Percentiles rank a stretch among this genome's conserved stretches.
These are phyloP conservation scores for Hesperia comma DNA, from an alignment of 2,888 invertebrate genomes.

Conservation along the genomic window DNA sequence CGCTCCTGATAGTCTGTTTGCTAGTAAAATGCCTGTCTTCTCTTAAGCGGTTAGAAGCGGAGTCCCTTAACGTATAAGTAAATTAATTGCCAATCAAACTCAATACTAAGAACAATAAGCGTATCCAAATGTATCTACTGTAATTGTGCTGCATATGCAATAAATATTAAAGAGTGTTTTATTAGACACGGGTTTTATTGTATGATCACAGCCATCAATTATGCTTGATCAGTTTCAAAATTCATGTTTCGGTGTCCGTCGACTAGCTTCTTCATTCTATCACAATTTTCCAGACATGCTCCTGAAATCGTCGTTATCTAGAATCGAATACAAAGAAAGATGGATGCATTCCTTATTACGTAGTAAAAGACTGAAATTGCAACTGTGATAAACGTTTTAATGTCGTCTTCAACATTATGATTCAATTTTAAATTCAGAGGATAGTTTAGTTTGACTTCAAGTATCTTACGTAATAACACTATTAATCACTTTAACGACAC, in stretches of 20 bases:
- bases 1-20: conserved; percentile 47
- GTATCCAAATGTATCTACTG: neutral
- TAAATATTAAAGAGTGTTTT: no score
- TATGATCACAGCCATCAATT: no score
- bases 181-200: no score
- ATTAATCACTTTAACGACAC: conserved; percentile 24
- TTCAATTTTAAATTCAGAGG: conserved; percentile 5
- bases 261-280: no score
- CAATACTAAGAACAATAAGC: neutral
- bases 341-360: no score
- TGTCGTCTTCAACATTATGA: neutral
- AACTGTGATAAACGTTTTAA: neutral
- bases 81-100: conserved; percentile 9
- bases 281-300: no score
- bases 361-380: no score
- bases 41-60: conserved; percentile 54
- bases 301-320: no score
- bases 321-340: no score
- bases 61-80: conserved; percentile 44
- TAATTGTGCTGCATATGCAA: no score
- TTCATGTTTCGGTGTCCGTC: no score
- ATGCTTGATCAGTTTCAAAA: no score
- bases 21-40: conserved; percentile 45
- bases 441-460: conserved; percentile 17
- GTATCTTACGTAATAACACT: conserved; percentile 34